Evolutionary conservation across 2,797 vertebrate species (phyloP).

Genomic region (Pampus argenteus): DNA sequence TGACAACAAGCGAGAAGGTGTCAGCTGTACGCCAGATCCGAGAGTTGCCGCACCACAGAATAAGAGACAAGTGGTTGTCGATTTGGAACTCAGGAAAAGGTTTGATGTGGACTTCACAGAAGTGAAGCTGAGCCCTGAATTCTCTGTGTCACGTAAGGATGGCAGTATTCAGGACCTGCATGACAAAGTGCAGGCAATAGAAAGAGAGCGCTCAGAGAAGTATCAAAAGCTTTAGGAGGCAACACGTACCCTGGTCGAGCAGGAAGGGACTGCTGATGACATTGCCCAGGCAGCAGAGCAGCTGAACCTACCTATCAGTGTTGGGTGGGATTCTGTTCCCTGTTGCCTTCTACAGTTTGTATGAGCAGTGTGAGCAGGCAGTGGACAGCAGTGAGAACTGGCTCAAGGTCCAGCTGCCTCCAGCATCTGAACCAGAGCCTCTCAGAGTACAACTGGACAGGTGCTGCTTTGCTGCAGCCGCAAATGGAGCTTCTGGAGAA

Average conservation of each 20-base stretch:
- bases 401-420: conserved; percentile 91
- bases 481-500: conserved; percentile 89
- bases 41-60: conserved; percentile 95
- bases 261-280: conserved; percentile 91
- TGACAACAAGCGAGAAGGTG: conserved; percentile 94
- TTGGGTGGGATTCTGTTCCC: conserved; percentile 94
- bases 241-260: conserved; percentile 93
- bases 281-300: conserved; percentile 94
- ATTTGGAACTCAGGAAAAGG: conserved; percentile 98
- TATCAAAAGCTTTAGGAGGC: conserved; percentile 96
- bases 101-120: too few relatives aligned
- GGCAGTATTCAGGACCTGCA: too few relatives aligned
- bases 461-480: conserved; percentile 91
- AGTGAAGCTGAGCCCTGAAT: too few relatives aligned
- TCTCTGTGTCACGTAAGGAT: too few relatives aligned
- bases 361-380: conserved; percentile 92
- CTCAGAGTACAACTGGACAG: conserved; percentile 92
- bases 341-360: conserved; percentile 92
- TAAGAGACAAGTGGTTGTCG: conserved; percentile 94
- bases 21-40: conserved; percentile 90
- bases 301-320: conserved; percentile 94
- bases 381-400: conserved; percentile 93
- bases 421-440: conserved; percentile 86
- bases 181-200: conserved; percentile 96
- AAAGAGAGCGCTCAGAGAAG: conserved; percentile 95